Conservation (phyloP, 2,888 invertebrate genomes). For the Amphipoea lucens region DNA sequence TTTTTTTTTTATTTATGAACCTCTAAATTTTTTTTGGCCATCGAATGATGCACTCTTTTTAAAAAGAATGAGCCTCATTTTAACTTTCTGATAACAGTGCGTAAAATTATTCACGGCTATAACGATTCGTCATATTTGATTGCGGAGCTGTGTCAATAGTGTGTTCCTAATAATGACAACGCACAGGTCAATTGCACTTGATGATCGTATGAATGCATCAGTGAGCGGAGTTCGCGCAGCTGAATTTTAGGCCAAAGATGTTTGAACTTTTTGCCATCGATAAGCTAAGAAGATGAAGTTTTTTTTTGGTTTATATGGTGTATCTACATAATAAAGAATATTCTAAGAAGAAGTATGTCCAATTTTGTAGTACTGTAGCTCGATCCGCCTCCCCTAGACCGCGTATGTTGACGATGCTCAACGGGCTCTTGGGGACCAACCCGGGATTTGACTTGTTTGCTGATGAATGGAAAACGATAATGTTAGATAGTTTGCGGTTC, state of each 20-base stretch:
- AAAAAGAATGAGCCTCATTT: no score
- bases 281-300: no score
- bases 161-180: neutral
- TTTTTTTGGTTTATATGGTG: no score
- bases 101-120: neutral
- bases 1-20: no score
- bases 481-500: neutral
- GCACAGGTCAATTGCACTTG: neutral
- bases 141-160: neutral
- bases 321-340: no score
- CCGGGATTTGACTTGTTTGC: neutral
- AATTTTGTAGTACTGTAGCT: neutral
- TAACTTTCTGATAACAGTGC: no score
- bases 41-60: no score
- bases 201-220: no score
- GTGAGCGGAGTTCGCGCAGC: no score
- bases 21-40: no score
- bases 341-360: neutral
- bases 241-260: no score
- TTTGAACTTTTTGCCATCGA: no score
- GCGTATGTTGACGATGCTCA: neutral
- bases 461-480: neutral
- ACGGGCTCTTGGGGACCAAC: neutral
- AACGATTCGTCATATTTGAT: neutral
- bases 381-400: neutral